Evolutionary conservation across 53 echinoderm and acorn worm genomes (phyloP), one percentile per base, ranked within the genome.

Genomic region (Holothuria leucospilota): DNA sequence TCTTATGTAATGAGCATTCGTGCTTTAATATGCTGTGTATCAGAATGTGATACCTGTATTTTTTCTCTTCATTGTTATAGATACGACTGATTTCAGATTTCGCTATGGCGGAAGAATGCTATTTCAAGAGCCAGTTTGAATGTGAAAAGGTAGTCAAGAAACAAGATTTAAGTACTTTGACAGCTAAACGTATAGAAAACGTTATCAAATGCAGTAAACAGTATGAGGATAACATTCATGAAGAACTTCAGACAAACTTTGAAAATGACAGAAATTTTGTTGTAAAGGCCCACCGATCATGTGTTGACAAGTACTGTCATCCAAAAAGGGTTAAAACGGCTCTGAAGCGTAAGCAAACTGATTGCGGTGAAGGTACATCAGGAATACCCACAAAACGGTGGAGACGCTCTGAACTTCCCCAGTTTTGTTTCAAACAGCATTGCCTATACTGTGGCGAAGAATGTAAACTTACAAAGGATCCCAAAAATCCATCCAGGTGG

Each of bases 391-490:
- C 78, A 81, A 88, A 82, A 68, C 67, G 27, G 64, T 20, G 62
- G 39, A 88, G 67, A 68, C 69, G 69, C 21, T 88, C 88, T 26
- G 64, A 63, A 40, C 30, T 68, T 23, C 88, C 73, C 20, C 16
- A 82, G 49, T 85, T 90, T 65, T 72, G 40, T 51, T 86, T 90
- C 58, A 23, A 26, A 61, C 26, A 90, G 29, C 39, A 86, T 42
- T 90, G 90, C 63, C 23, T 90, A 5, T 90, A 34, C 82, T 86
- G 90, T 90, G 90, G 90, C 58, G 86, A 86, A 25, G 71, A 58
- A 15, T 90, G 86, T 80, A 67, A 21, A n/a, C 51, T 86, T 78
- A 59, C 64, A n/a, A 90, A 81, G 30, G 78, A 90, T 61, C 40
- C 39, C 30, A 86, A 86, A n/a, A 86, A 90, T 65, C 86, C 86